phyloP scores from a whole-genome alignment of 2,888 invertebrate species.

The Mylabris sibirica region DNA sequence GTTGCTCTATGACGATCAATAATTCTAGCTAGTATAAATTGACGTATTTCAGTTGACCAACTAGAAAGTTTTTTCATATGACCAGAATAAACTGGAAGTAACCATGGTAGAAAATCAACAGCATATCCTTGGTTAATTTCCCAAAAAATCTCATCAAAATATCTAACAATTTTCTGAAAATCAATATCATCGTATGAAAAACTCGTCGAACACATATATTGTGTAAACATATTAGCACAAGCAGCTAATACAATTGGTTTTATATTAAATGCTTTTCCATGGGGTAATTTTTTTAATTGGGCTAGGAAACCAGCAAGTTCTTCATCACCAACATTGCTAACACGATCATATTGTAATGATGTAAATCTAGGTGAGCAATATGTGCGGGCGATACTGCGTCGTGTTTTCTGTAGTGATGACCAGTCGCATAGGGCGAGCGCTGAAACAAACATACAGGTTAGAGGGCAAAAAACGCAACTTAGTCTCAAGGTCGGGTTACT shows the following conservation, averaged over 20 bases:
- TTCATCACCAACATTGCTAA: slow-evolving; percentile 74
- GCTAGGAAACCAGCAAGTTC: slow-evolving; percentile 71
- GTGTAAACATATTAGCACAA: slow-evolving; percentile 84
- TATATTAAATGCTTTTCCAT: slow-evolving; percentile 64
- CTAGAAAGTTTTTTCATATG: slow-evolving; percentile 73
- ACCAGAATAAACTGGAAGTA: slow-evolving; percentile 74
- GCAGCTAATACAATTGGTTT: slow-evolving; percentile 77
- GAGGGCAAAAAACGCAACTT: slow-evolving; percentile 48
- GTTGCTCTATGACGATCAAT: slow-evolving; percentile 65
- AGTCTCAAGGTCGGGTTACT: slow-evolving; percentile 49
- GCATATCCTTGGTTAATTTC: slow-evolving; percentile 91
- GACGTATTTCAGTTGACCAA: slow-evolving; percentile 75
- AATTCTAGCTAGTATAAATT: slow-evolving; percentile 77
- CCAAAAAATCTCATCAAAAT: slow-evolving; percentile 88
- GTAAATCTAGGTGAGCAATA: slow-evolving; percentile 83
- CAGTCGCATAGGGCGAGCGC: slow-evolving; percentile 88
- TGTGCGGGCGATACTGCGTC: slow-evolving; percentile 78
- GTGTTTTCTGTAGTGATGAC: slow-evolving; percentile 81
- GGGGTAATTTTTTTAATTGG: slow-evolving; percentile 63
- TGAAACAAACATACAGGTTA: slow-evolving; percentile 62
- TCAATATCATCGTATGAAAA: slow-evolving; percentile 75
- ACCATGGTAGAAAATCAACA: slow-evolving; percentile 85
- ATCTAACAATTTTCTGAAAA: slow-evolving; percentile 72
- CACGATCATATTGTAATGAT: slow-evolving; percentile 74
- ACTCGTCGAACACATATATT: slow-evolving; percentile 85